phyloP scores from a whole-genome alignment of 35 echinoderm and acorn worm genomes.

The Apostichopus californicus region DNA sequence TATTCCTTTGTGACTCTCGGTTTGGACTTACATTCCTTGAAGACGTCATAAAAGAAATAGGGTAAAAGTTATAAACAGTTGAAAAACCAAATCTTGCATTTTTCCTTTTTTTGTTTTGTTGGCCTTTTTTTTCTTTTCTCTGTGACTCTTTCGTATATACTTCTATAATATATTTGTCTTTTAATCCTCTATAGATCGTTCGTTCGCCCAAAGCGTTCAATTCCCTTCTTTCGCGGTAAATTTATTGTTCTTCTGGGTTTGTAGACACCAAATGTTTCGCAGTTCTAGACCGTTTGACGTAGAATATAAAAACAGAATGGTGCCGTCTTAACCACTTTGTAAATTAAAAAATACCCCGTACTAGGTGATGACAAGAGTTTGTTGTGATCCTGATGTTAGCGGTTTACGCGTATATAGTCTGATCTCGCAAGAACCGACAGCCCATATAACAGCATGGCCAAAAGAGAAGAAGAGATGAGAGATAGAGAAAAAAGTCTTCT shows the following conservation, averaged over 20 bases:
- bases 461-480: too few species aligned
- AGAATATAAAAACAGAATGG: slow-evolving; percentile 30
- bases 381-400: slow-evolving; percentile 19
- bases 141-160: too few species aligned
- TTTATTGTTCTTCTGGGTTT: slow-evolving; percentile 25
- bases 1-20: slow-evolving; percentile 9
- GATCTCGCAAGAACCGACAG: neutral
- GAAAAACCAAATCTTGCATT: neutral
- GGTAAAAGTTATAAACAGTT: neutral
- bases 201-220: slow-evolving; percentile 36
- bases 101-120: too few species aligned
- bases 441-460: neutral
- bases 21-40: neutral
- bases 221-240: slow-evolving; percentile 20
- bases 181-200: neutral
- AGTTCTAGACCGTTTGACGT: slow-evolving; percentile 18
- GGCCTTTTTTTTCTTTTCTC: neutral
- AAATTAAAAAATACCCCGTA: slow-evolving; percentile 46
- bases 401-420: neutral
- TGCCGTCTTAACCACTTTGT: slow-evolving; percentile 48
- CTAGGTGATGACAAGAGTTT: slow-evolving; percentile 29
- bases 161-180: too few species aligned
- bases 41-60: neutral
- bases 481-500: neutral
- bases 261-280: neutral